Percentiles rank a stretch among this genome's conserved stretches.
Conservation (phyloP, 2,113 vertebrate genomes). For the Hystrix brachyura region DNA sequence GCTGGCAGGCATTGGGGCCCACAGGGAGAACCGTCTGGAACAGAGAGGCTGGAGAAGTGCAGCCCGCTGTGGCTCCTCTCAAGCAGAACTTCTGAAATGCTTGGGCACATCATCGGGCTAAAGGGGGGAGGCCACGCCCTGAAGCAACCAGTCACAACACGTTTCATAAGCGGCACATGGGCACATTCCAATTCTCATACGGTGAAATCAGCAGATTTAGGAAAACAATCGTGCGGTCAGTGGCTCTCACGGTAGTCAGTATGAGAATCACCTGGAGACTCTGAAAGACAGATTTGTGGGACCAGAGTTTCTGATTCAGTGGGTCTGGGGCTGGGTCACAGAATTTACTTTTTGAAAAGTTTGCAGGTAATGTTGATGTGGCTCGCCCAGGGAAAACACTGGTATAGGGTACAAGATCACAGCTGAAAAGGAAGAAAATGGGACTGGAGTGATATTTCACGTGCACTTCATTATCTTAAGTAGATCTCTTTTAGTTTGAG, state of each 20-base stretch:
- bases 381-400: background rate
- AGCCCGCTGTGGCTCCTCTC: accelerated
- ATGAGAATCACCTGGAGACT: background rate
- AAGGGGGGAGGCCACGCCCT: accelerated
- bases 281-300: background rate
- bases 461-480: background rate
- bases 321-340: background rate
- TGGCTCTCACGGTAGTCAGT: background rate
- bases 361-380: background rate
- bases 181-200: background rate
- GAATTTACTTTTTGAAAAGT: background rate
- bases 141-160: background rate
- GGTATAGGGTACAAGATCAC: background rate
- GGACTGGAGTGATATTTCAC: background rate
- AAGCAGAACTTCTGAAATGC: background rate
- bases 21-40: accelerated
- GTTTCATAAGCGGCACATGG: background rate
- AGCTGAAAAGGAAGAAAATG: background rate
- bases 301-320: background rate
- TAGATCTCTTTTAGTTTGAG: accelerated
- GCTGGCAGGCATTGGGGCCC: accelerated
- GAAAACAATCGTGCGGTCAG: background rate
- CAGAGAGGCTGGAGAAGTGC: background rate
- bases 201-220: background rate
- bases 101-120: background rate